Evolutionary conservation across 2,113 vertebrate species (phyloP), one percentile per base, ranked within the genome.

Genomic region (Menidia beryllina): DNA sequence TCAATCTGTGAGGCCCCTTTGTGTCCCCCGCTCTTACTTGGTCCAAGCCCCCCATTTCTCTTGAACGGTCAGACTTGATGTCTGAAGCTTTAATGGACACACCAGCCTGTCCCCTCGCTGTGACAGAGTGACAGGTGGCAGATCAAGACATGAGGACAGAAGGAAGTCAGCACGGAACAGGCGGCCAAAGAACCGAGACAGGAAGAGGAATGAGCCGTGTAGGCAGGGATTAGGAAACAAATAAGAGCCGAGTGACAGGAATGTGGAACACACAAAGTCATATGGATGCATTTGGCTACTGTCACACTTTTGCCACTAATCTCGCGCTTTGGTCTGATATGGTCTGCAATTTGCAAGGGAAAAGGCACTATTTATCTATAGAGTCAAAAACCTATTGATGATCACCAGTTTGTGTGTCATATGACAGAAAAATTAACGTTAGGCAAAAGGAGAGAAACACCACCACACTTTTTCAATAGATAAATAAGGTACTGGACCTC

Each of bases 1-100:
- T 93, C 92, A 93, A 89, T 93, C 90, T 92, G 45, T 3, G 82
- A 86, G 88, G 84, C 86, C 82, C 88, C 84, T 71, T 74, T 73
- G 74, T 62, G 69, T 76, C 76, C 78, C 25, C 50, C 73, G 77
- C 57, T 76, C 70, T 39, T 43, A 39, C 82, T 78, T 56, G 76
- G 74, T 65, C 81, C 76, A 9, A 86, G 79, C 67, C 68, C 51
- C n/a, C 71, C 53, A 10, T 80, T 79, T 84, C 72, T 81, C 75
- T 75, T 56, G 47, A 81, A 79, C 70, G 81, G 83, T 75, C 81
- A 80, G 85, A 84, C 77, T 91, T 88, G 87, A 79, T 83, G 84
- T 83, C 75, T 86, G 73, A 74, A 78, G 73, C 82, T 79, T 87
- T 86, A 81, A 89, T 80, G 83, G 87, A 85, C 65, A 82, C 77